phyloP scores from a whole-genome alignment of 1,140 invertebrate genomes.

The Probaryconus sp. region DNA sequence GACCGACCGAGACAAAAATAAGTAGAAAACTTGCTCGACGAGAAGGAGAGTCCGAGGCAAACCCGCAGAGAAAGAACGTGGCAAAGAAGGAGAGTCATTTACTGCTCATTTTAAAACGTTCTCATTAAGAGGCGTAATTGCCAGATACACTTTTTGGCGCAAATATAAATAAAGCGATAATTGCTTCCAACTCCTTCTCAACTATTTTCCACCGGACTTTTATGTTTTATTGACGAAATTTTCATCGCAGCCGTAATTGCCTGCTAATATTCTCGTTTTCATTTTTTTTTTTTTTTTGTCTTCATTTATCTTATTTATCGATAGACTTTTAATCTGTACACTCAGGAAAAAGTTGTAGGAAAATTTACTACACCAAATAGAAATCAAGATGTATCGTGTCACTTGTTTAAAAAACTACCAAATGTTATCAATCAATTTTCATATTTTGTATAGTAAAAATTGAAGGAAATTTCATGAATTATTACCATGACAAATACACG shows the following conservation, averaged over 20 bases:
- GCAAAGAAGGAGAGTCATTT: constrained; percentile 51
- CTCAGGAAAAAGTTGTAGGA: too few species aligned
- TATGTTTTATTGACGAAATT: constrained; percentile 7
- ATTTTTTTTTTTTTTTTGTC: too few species aligned
- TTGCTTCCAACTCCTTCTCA: constrained; percentile 10
- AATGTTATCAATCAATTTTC: too few species aligned
- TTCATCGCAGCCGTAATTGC: background rate
- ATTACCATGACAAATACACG: too few species aligned
- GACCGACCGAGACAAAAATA: constrained; percentile 62
- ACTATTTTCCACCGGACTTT: background rate
- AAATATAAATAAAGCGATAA: constrained; percentile 56
- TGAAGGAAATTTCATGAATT: too few species aligned
- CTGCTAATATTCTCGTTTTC: too few species aligned
- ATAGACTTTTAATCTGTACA: too few species aligned
- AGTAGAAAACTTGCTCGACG: constrained; percentile 60
- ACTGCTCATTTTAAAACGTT: constrained; percentile 51
- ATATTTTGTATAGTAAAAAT: too few species aligned
- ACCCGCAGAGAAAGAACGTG: constrained; percentile 26
- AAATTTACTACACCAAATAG: too few species aligned
- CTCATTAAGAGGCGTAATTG: constrained; percentile 59
- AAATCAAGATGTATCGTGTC: too few species aligned
- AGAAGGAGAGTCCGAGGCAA: constrained; percentile 22
- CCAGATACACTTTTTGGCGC: constrained; percentile 52
- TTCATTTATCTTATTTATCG: too few species aligned
- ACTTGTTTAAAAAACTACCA: too few species aligned